Evolutionary conservation across 23 tunicate species (phyloP).

Genomic region (Clavelina lepadiformis): DNA sequence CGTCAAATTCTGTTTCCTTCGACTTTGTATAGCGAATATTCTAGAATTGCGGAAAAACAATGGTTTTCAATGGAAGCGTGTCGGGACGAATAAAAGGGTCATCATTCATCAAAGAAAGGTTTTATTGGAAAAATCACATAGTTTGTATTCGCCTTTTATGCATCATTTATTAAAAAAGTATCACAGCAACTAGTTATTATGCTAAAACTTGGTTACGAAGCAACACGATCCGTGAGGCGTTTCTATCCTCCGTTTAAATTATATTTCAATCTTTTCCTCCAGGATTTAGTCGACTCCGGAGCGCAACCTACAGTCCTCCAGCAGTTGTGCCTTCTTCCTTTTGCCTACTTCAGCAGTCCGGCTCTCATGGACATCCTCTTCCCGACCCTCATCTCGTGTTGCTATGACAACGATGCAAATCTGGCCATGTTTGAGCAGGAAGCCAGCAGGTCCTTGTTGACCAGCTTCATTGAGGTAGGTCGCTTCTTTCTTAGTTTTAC

Average conservation of each 20-base stretch:
- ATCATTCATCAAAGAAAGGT: too few relatives aligned
- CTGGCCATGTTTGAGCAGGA: slow-evolving; percentile 74
- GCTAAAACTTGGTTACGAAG: too few relatives aligned
- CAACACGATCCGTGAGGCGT: too few relatives aligned
- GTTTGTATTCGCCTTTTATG: not conserved
- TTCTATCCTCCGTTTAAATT: too few relatives aligned
- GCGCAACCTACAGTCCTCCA: slow-evolving; percentile 96
- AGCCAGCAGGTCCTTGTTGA: slow-evolving; percentile 65
- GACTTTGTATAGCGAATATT: too few relatives aligned
- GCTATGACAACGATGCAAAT: slow-evolving; percentile 70
- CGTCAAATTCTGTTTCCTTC: too few relatives aligned
- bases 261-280: slow-evolving; percentile 4
- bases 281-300: slow-evolving; percentile 81
- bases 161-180: not conserved
- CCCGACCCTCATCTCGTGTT: slow-evolving; percentile 93
- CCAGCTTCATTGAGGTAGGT: slow-evolving; percentile 55
- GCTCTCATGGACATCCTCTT: slow-evolving; percentile 53
- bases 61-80: too few relatives aligned
- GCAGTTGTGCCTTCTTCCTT: slow-evolving; percentile 90
- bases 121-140: too few relatives aligned
- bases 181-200: not conserved
- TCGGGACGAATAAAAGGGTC: too few relatives aligned
- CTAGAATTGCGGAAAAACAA: too few relatives aligned
- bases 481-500: too few relatives aligned
- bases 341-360: slow-evolving; percentile 83